A percentile compares a stretch with the other conserved stretches of the same genome.
Evolutionary conservation across 1,140 invertebrate genomes (phyloP).

Genomic region (Archegozetes longisetosus): DNA sequence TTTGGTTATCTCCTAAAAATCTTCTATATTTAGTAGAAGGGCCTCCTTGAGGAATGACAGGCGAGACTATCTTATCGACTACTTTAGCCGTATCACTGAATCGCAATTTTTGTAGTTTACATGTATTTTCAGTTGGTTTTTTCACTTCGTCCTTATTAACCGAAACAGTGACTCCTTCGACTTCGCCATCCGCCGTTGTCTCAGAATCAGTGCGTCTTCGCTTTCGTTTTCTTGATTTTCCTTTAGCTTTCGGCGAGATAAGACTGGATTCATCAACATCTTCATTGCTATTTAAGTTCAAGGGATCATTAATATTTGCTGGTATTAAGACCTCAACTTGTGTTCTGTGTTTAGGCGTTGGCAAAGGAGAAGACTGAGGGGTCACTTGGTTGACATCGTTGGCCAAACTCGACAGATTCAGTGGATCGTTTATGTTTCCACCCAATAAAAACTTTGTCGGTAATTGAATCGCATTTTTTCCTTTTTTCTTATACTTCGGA

Average conservation of each 20-base stretch:
- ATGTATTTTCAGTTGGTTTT: conserved; percentile 23
- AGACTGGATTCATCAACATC: conserved; percentile 50
- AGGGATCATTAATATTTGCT: conserved; percentile 72
- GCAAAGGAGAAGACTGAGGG: conserved; percentile 67
- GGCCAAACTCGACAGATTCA: conserved; percentile 76
- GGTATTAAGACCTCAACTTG: conserved; percentile 81
- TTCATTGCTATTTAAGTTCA: conserved; percentile 64
- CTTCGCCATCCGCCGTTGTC: conserved; percentile 1
- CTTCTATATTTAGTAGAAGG: background rate
- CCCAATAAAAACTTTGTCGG: conserved; percentile 86
- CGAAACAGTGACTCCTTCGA: conserved; percentile 3
- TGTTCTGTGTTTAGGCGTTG: conserved; percentile 62
- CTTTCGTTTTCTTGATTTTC: background rate
- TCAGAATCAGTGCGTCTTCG: conserved; percentile 27
- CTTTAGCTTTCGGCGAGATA: conserved; percentile 32
- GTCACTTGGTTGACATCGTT: conserved; percentile 75
- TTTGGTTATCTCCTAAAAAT: background rate
- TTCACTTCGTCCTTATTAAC: no score
- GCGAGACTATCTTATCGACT: conserved; percentile 83
- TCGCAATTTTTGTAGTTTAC: conserved; percentile 53
- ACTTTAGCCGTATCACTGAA: no score
- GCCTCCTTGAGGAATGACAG: conserved; percentile 55
- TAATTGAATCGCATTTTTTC: conserved; percentile 37
- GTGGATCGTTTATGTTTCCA: conserved; percentile 82
- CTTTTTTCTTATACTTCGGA: background rate